Evolutionary conservation across 2,797 vertebrate species (phyloP).

Genomic region (Streptopelia turtur): DNA sequence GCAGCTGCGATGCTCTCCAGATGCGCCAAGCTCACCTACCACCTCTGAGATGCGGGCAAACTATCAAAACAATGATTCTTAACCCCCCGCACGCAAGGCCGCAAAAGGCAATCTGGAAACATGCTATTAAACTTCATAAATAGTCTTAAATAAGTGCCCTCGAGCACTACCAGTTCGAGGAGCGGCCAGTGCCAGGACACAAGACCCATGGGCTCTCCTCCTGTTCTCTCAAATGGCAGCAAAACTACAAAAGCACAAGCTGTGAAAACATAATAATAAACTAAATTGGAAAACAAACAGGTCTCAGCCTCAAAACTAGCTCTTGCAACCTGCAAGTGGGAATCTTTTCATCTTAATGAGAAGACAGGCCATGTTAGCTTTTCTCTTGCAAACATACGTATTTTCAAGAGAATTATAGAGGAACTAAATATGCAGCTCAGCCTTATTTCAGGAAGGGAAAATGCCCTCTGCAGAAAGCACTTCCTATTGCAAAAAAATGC

Average conservation of each 20-base stretch:
- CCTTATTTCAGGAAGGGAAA: constrained; percentile 4
- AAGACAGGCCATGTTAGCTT: rapidly evolving
- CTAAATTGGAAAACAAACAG: neutral
- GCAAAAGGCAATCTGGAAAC: neutral
- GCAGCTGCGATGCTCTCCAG: neutral
- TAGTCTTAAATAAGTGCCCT: neutral
- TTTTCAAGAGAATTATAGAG: neutral
- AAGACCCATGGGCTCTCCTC: rapidly evolving
- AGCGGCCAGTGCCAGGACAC: rapidly evolving
- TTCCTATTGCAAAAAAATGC: neutral
- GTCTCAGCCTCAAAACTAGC: neutral
- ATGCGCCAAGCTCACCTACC: neutral
- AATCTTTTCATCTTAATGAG: neutral
- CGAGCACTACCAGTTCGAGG: neutral
- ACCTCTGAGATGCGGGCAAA: rapidly evolving
- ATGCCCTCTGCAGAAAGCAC: constrained; percentile 16
- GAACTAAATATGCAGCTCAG: constrained; percentile 1
- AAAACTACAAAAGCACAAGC: neutral
- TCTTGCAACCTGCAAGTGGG: neutral
- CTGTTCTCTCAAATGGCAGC: neutral
- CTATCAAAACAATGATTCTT: neutral
- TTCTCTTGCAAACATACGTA: neutral
- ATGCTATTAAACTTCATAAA: neutral
- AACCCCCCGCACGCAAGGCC: rapidly evolving
- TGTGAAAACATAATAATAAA: neutral